Base-by-base conservation (phyloP, 1,140 invertebrate species). In the Apocrypta bakeri region DNA sequence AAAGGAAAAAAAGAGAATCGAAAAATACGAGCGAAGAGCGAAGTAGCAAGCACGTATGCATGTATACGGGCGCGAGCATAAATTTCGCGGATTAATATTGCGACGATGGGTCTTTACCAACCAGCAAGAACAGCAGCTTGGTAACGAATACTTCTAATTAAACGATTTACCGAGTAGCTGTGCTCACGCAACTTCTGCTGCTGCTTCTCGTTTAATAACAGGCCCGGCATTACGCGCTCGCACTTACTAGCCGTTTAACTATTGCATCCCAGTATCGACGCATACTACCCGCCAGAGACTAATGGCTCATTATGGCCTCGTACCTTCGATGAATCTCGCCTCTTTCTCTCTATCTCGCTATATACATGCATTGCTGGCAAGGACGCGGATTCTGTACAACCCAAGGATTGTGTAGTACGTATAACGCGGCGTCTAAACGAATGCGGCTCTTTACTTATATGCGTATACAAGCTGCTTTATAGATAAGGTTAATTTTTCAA, bases 261-360 rank as follows among this genome's bases (percentile, higher is more conserved):
- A 87, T 85, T 85, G 27, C 25, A 11, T 42, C 40, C 8, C 64
- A 77, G 42, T 81, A 87, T 86, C 86, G 42, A 84, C 61, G 71
- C 76, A 25, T 21, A 21, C 48, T 56, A 21, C 48, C 81, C 69
- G 31, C 27, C 8, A 17, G 61, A 84, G 82, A 83, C 84, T 86
- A 88, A 89, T 88, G 87, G 86, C 85, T 89, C 86, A 88, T 89
- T 89, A 88, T 78, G 80, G 80, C 31, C 72, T 64, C 63, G 82
- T 84, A 25, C 33, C 17, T n/a, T 25, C 69, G 33, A 72, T 31
- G 33, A 33, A 12, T 24, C 17, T 4, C 14, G 12, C 14, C 14
- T 56, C 48, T 56, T 21, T n/a, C 48, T 56, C 48, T 56, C 6
- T 56, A 1, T 17, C 21, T 48, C 42, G 11, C 12, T 48, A 3